A percentile compares a stretch with the other conserved stretches of the same genome.
These are phyloP conservation scores for Lanius ludovicianus DNA, from an alignment of 2,113 vertebrate species.

Conservation along the genomic window DNA sequence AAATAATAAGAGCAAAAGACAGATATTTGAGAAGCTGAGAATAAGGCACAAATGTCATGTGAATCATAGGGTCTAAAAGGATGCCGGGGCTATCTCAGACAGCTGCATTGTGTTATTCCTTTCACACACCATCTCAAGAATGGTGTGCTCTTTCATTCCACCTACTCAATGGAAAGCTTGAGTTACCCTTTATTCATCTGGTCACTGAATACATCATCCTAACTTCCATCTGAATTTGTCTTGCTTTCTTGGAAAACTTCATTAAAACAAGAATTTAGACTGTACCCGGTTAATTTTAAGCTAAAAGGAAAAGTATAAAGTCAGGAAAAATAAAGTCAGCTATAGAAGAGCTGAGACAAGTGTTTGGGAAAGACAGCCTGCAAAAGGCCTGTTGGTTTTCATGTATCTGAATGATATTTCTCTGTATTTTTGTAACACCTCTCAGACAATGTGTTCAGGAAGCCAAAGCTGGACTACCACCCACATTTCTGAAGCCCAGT, in stretches of 20 bases:
- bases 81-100: neutral
- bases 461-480: neutral
- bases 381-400: neutral
- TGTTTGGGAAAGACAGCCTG: neutral
- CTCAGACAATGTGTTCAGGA: neutral
- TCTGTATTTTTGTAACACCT: neutral
- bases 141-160: conserved; percentile 1
- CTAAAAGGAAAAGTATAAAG: neutral
- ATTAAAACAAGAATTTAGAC: neutral
- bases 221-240: neutral
- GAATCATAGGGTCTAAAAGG: conserved; percentile 28
- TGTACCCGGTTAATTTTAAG: neutral
- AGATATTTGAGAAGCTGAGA: conserved; percentile 5
- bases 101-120: neutral
- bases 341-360: fast-evolving
- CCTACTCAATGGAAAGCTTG: conserved; percentile 9
- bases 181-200: neutral
- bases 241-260: neutral
- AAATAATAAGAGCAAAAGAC: conserved; percentile 1
- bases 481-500: neutral
- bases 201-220: neutral
- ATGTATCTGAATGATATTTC: neutral
- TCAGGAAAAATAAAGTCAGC: neutral
- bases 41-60: conserved; percentile 25
- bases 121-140: conserved; percentile 1